These are phyloP conservation scores for Hippocampus mohnikei DNA, from an alignment of 2,113 vertebrate genomes.

Conservation along the genomic window DNA sequence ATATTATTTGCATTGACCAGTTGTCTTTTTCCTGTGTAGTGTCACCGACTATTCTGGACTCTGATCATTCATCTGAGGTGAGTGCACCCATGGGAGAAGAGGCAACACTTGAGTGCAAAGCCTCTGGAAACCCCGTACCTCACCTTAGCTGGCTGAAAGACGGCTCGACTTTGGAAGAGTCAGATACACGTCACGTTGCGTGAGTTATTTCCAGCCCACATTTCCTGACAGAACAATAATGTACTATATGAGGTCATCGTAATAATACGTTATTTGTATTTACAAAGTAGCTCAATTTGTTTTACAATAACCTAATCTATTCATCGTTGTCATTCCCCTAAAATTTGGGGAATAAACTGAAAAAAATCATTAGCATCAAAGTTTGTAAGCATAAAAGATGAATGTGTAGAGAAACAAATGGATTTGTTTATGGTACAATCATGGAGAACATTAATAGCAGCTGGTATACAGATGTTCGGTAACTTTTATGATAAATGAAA, in stretches of 20 bases:
- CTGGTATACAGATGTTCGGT: constrained; percentile 53
- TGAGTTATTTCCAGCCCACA: constrained; percentile 35
- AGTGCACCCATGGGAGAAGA: constrained; percentile 70
- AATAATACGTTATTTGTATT: neutral
- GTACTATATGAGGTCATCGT: neutral
- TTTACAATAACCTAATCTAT: constrained; percentile 5
- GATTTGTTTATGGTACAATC: constrained; percentile 25
- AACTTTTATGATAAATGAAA: constrained; percentile 22
- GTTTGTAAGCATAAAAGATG: constrained; percentile 9
- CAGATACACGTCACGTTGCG: constrained; percentile 50
- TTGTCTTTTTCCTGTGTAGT: constrained; percentile 60
- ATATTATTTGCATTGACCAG: neutral
- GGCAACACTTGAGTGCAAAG: constrained; percentile 77
- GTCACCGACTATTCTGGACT: constrained; percentile 75
- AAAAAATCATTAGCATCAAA: constrained; percentile 15
- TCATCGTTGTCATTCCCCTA: constrained; percentile 8
- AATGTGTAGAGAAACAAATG: constrained; percentile 31
- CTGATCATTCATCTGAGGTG: constrained; percentile 69
- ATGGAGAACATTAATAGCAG: constrained; percentile 36
- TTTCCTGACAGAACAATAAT: neutral
- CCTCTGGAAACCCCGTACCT: constrained; percentile 75
- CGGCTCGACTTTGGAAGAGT: constrained; percentile 68
- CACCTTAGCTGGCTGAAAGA: constrained; percentile 84
- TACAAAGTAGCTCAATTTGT: constrained; percentile 7
- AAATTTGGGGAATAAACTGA: constrained; percentile 12